Percentiles rank a stretch among this genome's conserved stretches.
phyloP scores from a whole-genome alignment of 1,140 invertebrate genomes.

The Drosophila sp. region DNA sequence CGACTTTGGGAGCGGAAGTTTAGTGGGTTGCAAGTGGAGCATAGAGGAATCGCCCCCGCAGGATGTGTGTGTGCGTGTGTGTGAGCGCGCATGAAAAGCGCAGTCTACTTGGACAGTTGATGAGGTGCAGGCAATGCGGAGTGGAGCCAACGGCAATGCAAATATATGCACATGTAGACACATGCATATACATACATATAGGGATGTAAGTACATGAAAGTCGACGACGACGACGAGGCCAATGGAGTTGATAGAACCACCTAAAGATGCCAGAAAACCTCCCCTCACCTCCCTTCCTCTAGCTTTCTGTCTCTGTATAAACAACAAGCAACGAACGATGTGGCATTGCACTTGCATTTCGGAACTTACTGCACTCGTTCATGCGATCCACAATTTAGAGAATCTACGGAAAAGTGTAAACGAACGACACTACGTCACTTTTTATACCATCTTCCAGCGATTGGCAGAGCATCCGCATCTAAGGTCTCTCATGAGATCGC shows the following conservation, averaged over 20 bases:
- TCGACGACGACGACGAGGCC: constrained; percentile 49
- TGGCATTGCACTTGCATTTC: constrained; percentile 3
- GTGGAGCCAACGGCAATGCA: constrained; percentile 54
- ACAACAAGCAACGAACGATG: constrained; percentile 20
- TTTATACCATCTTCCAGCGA: too few species aligned
- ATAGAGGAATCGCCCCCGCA: constrained; percentile 31
- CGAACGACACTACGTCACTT: too few species aligned
- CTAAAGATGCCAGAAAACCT: constrained; percentile 30
- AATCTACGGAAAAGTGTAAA: not conserved
- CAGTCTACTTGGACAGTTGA: constrained; percentile 44
- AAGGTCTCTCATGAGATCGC: not conserved
- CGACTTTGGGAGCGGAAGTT: constrained; percentile 46
- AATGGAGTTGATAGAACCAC: constrained; percentile 59
- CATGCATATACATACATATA: constrained; percentile 63
- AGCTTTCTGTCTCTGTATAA: constrained; percentile 25
- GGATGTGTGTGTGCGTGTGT: constrained; percentile 19
- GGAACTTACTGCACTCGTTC: not conserved
- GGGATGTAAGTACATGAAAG: constrained; percentile 54
- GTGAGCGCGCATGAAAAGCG: constrained; percentile 49
- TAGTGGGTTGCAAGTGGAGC: constrained; percentile 55
- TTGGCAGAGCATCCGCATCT: too few species aligned
- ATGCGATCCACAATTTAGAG: not conserved
- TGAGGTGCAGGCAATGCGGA: constrained; percentile 22
- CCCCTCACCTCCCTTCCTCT: not conserved
- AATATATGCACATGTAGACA: constrained; percentile 65